These are phyloP conservation scores for Haliclona indistincta DNA, from an alignment of 37 sponge, comb jelly and placozoan genomes.

Conservation along the genomic window DNA sequence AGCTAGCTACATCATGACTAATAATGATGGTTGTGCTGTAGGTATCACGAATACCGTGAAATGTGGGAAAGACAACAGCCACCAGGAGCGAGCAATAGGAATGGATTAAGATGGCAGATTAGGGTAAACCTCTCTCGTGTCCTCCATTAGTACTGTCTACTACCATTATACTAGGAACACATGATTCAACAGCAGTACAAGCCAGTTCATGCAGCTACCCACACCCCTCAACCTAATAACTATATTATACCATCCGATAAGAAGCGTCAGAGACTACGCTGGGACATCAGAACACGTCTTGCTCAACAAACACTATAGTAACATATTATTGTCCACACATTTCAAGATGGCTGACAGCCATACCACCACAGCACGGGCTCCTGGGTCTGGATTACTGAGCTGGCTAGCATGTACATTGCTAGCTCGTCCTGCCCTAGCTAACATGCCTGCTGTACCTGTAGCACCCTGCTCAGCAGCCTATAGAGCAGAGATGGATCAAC, in stretches of 20 bases:
- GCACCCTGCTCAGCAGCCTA: slow-evolving; percentile 73
- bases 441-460: slow-evolving; percentile 53
- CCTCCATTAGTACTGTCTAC: neutral
- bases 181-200: slow-evolving; percentile 3
- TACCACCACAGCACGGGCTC: slow-evolving; percentile 76
- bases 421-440: slow-evolving; percentile 83
- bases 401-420: slow-evolving; percentile 69
- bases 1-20: too few species aligned
- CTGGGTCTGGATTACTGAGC: slow-evolving; percentile 78
- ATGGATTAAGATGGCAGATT: slow-evolving; percentile 75
- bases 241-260: slow-evolving; percentile 72
- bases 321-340: too few species aligned
- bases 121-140: slow-evolving; percentile 38
- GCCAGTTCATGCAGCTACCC: neutral
- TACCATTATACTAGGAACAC: neutral
- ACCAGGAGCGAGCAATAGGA: slow-evolving; percentile 69
- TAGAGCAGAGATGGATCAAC: too few species aligned
- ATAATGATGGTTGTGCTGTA: slow-evolving; percentile 14
- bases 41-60: slow-evolving; percentile 75
- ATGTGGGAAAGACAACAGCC: slow-evolving; percentile 61
- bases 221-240: slow-evolving; percentile 26
- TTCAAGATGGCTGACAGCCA: slow-evolving; percentile 65
- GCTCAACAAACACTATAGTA: slow-evolving; percentile 9
- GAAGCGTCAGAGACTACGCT: slow-evolving; percentile 60
- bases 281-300: slow-evolving; percentile 69